A percentile compares a stretch with the other conserved stretches of the same genome.
These are phyloP conservation scores for Tenebrio molitor DNA, from an alignment of 1,140 invertebrate species.

Conservation along the genomic window DNA sequence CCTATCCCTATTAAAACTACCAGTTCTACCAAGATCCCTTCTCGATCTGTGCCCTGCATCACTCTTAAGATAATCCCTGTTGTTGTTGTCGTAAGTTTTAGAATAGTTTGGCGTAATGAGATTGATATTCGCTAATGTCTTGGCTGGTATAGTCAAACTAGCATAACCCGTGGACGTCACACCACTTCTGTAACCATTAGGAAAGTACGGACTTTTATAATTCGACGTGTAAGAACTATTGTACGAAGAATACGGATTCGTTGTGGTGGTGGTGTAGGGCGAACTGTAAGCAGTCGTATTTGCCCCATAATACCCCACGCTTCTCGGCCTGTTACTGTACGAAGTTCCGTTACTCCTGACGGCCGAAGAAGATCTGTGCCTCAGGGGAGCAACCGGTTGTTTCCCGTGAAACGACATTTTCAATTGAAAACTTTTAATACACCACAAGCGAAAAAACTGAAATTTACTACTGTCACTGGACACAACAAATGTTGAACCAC, in stretches of 20 bases:
- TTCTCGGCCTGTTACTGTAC: constrained; percentile 67
- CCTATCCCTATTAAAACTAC: constrained; percentile 59
- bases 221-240: constrained; percentile 59
- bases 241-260: constrained; percentile 59
- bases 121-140: constrained; percentile 58
- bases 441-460: not conserved
- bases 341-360: constrained; percentile 49
- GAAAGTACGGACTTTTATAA: constrained; percentile 64
- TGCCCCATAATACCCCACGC: constrained; percentile 61
- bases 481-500: constrained; percentile 12
- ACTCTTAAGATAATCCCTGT: constrained; percentile 41
- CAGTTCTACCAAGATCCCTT: constrained; percentile 55
- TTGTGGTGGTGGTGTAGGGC: constrained; percentile 63
- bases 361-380: constrained; percentile 58
- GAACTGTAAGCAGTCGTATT: constrained; percentile 54
- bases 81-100: constrained; percentile 56
- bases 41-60: constrained; percentile 47
- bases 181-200: constrained; percentile 59
- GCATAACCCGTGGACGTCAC: constrained; percentile 59
- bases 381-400: constrained; percentile 54
- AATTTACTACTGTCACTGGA: constrained; percentile 2
- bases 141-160: constrained; percentile 63
- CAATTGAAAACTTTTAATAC: not conserved
- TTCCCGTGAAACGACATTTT: constrained; percentile 58
- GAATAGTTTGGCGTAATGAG: constrained; percentile 56